phyloP scores from a whole-genome alignment of 2,888 invertebrate species.

The Pedicia rivosa region DNA sequence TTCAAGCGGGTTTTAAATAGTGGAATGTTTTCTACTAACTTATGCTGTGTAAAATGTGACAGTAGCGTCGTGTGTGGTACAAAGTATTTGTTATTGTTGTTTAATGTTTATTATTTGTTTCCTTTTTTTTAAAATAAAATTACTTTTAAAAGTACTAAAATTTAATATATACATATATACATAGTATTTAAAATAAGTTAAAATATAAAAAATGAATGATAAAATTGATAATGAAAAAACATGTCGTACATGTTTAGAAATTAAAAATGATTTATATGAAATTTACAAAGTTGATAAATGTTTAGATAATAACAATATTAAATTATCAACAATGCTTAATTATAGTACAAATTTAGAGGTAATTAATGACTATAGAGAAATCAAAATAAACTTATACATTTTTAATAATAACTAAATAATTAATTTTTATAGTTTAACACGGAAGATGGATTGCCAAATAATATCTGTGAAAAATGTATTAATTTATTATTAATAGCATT shows the following conservation, averaged over 20 bases:
- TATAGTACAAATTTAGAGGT: slow-evolving; percentile 3
- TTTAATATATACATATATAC: too few relatives aligned
- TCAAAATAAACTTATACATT: neutral
- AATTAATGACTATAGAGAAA: neutral
- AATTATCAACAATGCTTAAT: slow-evolving; percentile 1
- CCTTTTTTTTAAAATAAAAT: too few relatives aligned
- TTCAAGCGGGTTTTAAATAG: too few relatives aligned
- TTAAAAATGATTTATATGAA: neutral
- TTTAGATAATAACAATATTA: slow-evolving; percentile 1
- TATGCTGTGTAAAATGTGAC: too few relatives aligned
- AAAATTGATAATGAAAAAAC: neutral
- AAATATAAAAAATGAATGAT: too few relatives aligned
- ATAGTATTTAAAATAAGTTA: too few relatives aligned
- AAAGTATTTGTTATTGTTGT: too few relatives aligned
- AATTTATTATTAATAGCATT: slow-evolving; percentile 16
- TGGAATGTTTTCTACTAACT: too few relatives aligned
- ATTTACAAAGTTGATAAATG: neutral
- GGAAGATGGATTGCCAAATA: slow-evolving; percentile 19
- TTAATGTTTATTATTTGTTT: too few relatives aligned
- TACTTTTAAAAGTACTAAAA: too few relatives aligned
- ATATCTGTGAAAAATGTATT: slow-evolving; percentile 21
- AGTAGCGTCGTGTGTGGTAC: too few relatives aligned
- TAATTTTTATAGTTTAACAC: slow-evolving; percentile 14
- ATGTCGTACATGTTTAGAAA: slow-evolving; percentile 1
- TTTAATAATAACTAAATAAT: neutral